Evolutionary conservation across 2,113 vertebrate genomes (phyloP), one percentile per base, ranked within the genome.

Genomic region (Vireo altiloquus): DNA sequence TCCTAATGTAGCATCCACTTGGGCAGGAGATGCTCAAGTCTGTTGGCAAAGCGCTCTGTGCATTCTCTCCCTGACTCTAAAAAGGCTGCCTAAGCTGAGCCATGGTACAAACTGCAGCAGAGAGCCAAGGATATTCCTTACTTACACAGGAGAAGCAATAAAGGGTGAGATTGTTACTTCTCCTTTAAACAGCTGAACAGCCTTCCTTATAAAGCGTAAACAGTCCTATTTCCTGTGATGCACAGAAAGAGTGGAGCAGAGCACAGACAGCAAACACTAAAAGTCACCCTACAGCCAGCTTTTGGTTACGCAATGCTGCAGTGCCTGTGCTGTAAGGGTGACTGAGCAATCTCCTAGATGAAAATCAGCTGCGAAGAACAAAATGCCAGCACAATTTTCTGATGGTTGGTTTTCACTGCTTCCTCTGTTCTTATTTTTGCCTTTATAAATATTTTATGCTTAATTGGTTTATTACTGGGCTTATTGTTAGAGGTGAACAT

Each of bases 271-370:
- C 21, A 59, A 90, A 53, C 42, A 30, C 42, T 81, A 60, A 15
- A 82, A 86, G 71, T 94, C 87, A 90, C 85, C 76, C 92, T 83
- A 56, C 59, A 95, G 90, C 56, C 76, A 57, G 75, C 19, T 83
- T 95, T 77, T 89, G 64, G 44, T 95, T 96, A 96, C 7, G 82
- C 82, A 93, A 83, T 56, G 69, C 86, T 95, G 94, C 95, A 93
- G 89, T 64, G 91, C 82, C 87, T 90, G 59, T 71, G 65, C 82
- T 3, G 13, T 74, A 46, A 96, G 88, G 82, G 80, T 96, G 92
- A 95, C 85, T 86, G 94, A 94, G 88, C 90, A 83, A 95, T 78
- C 59, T 86, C 57, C 49, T 53, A 68, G 86, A 81, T 24, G 65
- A 90, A 94, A 96, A 72, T 92, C 87, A 82, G 31, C 82, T 79